These are phyloP conservation scores for Phragmatobia fuliginosa DNA, from an alignment of 2,888 invertebrate species.

Conservation along the genomic window DNA sequence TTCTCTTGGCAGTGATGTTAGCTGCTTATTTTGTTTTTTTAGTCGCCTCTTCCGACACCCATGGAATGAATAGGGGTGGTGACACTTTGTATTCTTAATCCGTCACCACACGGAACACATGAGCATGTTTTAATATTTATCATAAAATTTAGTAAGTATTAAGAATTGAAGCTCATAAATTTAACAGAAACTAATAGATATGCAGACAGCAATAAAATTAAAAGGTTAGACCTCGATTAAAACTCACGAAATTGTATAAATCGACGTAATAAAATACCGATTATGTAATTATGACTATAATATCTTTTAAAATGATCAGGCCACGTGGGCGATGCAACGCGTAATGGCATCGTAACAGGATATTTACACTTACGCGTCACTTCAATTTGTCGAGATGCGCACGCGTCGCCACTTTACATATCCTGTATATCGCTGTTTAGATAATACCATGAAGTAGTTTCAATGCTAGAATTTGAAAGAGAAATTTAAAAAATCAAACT, in stretches of 20 bases:
- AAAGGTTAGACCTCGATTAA: neutral
- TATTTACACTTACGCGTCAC: constrained; percentile 24
- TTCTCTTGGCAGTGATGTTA: too few species aligned
- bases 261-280: neutral
- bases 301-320: constrained; percentile 6
- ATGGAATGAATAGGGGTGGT: too few species aligned
- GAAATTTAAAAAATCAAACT: too few species aligned
- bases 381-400: constrained; percentile 50
- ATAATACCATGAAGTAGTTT: neutral
- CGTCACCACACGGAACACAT: too few species aligned
- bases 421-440: constrained; percentile 42
- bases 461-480: too few species aligned
- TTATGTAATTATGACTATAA: neutral
- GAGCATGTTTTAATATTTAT: neutral
- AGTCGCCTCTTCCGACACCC: too few species aligned
- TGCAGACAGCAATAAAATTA: neutral
- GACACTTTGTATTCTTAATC: too few species aligned
- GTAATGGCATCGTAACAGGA: constrained; percentile 29
- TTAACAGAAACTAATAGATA: neutral
- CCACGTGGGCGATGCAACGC: constrained; percentile 29
- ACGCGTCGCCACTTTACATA: constrained; percentile 62
- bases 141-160: neutral
- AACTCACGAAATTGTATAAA: neutral
- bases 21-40: too few species aligned
- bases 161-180: neutral